Conservation (phyloP, 2,888 invertebrate genomes). For the Arge pagana region DNA sequence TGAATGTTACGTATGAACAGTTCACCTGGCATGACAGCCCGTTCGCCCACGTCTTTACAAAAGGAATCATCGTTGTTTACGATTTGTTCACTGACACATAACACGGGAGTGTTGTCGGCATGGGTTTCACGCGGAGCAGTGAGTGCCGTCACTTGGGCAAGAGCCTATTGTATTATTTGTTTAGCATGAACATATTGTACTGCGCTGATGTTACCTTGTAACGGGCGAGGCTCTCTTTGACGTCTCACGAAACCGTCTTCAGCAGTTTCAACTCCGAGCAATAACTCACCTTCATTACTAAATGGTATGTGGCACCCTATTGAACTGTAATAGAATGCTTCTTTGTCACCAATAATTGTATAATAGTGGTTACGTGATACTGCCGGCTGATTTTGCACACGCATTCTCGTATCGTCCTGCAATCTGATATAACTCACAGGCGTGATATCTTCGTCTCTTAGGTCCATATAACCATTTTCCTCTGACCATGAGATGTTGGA, state of each 20-base stretch:
- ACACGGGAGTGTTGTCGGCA: constrained; percentile 9
- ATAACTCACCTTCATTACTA: constrained; percentile 28
- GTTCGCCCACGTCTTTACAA: constrained; percentile 4
- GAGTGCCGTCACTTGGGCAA: constrained; percentile 30
- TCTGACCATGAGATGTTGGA: neutral
- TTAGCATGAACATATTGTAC: constrained; percentile 35
- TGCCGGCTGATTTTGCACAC: constrained; percentile 39
- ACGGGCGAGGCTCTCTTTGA: constrained; percentile 27
- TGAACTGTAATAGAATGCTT: constrained; percentile 18
- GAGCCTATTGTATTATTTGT: constrained; percentile 36
- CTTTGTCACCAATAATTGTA: constrained; percentile 5
- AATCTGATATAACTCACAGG: constrained; percentile 34
- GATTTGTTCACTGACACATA: constrained; percentile 7
- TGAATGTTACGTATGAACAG: constrained; percentile 15
- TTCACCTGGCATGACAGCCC: constrained; percentile 24
- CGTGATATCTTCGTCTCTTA: neutral
- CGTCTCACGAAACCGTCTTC: constrained; percentile 16
- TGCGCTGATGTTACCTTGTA: constrained; percentile 28
- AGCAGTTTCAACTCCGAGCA: constrained; percentile 15
- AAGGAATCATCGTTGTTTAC: constrained; percentile 10
- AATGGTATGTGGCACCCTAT: constrained; percentile 25
- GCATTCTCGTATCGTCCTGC: constrained; percentile 36
- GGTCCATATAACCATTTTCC: constrained; percentile 3
- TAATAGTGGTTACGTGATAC: constrained; percentile 33
- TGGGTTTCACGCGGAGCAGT: constrained; percentile 23